Evolutionary conservation across 2,113 vertebrate species (phyloP), one percentile per base, ranked within the genome.

Genomic region (Craseonycteris thonglongyai): DNA sequence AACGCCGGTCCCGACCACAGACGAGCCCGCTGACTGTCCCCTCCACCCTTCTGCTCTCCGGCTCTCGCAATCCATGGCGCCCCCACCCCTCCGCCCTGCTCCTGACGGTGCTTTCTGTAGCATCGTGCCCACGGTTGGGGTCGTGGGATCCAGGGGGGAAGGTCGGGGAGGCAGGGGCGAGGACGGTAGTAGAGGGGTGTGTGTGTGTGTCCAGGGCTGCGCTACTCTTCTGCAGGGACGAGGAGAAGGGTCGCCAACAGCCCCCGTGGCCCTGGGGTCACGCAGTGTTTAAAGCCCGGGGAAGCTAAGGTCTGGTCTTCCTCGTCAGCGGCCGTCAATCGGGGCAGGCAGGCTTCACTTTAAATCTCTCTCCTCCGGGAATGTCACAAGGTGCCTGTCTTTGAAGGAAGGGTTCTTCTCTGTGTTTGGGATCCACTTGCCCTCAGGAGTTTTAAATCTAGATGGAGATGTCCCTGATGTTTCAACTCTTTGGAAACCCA

Each of bases 21-120:
- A 35, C 28, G 22, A 42, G 83, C 54, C 47, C 1, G 42, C 51
- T 1, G 80, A 69, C 69, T 8, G 1, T 66, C 61, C 13, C 13
- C 76, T 5, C 5, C 24, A 74, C 84, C 58, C 68, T 40, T 68
- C 91, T 30, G 49, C 21, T 54, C 9, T 6, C 49, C 49, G 94
- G 38, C 42, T 54, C 83, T 63, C 56, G 68, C 38, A 38, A 11
- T 33, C 84, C 80, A 54, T 35, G 26, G 68, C 88, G 47, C 74
- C 21, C 10, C 30, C 51, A 22, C n/a, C 38, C 51, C 84, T 82
- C 80, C 26, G 78, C 96, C 59, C 16, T 75, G 94, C 96, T 93
- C 94, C 94, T 94, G 97, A 97, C 96, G 94, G 22, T 63, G 96
- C 96, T 96, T 68, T 96, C 93, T 95, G 95, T 30, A 56, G 24